phyloP scores from a whole-genome alignment of 2,888 invertebrate genomes.

The Brachypalpus laphriformis region DNA sequence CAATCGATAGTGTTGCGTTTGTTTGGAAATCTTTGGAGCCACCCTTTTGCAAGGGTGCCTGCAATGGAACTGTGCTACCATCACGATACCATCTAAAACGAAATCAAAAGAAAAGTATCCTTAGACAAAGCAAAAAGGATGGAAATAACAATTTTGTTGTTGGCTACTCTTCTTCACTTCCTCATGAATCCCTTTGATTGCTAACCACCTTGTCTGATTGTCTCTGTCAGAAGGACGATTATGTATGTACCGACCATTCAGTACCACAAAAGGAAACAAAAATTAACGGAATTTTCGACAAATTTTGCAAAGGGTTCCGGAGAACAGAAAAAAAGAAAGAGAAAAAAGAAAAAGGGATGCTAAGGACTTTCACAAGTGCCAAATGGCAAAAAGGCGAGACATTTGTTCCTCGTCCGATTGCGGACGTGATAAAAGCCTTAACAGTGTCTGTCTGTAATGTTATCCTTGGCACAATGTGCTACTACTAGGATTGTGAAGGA shows the following conservation, averaged over 20 bases:
- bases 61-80: constrained; percentile 88
- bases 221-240: constrained; percentile 6
- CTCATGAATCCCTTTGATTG: constrained; percentile 1
- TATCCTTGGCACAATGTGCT: not conserved
- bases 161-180: not conserved
- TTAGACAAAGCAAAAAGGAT: constrained; percentile 2
- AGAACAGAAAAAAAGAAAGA: not conserved
- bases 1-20: constrained; percentile 89
- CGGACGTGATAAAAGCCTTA: constrained; percentile 61
- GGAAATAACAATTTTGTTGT: not conserved
- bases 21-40: constrained; percentile 90
- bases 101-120: constrained; percentile 1
- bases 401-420: constrained; percentile 49
- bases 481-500: not conserved
- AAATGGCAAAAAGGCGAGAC: constrained; percentile 51
- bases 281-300: constrained; percentile 1
- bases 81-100: constrained; percentile 90
- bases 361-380: constrained; percentile 34
- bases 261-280: not conserved
- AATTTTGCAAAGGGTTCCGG: not conserved
- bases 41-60: constrained; percentile 88
- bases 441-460: not conserved
- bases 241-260: not conserved
- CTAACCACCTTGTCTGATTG: constrained; percentile 25
- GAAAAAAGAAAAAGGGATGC: not conserved